Evolutionary conservation across 2,113 vertebrate species (phyloP).

Genomic region (Elanus axillaris): DNA sequence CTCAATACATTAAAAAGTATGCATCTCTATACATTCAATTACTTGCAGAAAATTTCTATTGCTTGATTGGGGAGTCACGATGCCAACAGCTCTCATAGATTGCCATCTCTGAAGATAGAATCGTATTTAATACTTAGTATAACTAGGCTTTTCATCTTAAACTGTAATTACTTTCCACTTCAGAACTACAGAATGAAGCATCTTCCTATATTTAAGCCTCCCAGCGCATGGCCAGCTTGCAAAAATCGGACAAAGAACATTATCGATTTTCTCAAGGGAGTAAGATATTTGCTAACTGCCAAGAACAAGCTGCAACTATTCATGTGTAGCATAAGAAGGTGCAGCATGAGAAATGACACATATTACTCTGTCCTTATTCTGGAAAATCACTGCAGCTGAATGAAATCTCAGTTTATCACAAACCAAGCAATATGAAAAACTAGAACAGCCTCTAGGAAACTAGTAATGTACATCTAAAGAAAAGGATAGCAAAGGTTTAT

Average conservation of each 20-base stretch:
- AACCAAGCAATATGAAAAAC: background rate
- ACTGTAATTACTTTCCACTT: conserved; percentile 66
- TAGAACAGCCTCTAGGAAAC: conserved; percentile 3
- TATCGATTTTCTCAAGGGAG: conserved; percentile 29
- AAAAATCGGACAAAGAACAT: conserved; percentile 33
- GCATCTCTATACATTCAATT: conserved; percentile 19
- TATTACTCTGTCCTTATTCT: background rate
- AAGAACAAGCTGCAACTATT: conserved; percentile 27
- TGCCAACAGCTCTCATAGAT: conserved; percentile 13
- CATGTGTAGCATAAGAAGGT: background rate
- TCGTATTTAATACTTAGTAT: conserved; percentile 47
- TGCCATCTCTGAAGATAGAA: conserved; percentile 46
- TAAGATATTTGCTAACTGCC: conserved; percentile 20
- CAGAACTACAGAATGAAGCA: conserved; percentile 52
- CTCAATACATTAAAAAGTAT: background rate
- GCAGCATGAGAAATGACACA: background rate
- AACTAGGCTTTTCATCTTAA: conserved; percentile 53
- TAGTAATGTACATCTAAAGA: background rate
- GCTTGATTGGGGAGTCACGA: conserved; percentile 25
- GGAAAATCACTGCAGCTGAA: conserved; percentile 3
- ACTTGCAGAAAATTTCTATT: conserved; percentile 12
- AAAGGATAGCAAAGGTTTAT: background rate
- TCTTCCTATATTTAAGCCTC: conserved; percentile 6
- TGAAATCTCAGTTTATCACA: background rate
- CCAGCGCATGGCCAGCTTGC: background rate